Evolutionary conservation across 1,140 invertebrate genomes (phyloP), one percentile per base, ranked within the genome.

Genomic region (Copidosoma floridanum): DNA sequence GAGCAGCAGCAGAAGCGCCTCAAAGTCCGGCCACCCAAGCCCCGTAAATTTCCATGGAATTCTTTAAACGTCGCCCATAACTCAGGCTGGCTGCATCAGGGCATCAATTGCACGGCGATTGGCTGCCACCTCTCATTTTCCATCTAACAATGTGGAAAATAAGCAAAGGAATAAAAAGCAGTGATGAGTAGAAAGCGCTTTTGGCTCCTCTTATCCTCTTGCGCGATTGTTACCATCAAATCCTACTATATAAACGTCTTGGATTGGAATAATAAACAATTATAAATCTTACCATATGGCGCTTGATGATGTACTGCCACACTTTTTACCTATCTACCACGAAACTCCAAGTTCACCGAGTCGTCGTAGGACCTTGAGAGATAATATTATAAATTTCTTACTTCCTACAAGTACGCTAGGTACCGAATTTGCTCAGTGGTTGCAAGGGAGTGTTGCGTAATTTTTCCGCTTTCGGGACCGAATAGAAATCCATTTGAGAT

Each of bases 51-150:
- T 55, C 51, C 59, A 55, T 50, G 52, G 52, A 61, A 61, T 61
- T 61, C 52, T 61, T 61, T 61, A 56, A 56, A 56, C 44, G 59
- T 61, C 59, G 59, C 52, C n/a, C 37, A 61, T 61, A 61, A 61
- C 37, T 61, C 37, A 55, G 38, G 18, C 43, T 0, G 0, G 16
- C 8, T 21, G 50, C 41, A 14, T 38, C 44, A 32, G 44, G 18
- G 59, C 43, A 61, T 61, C 59, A 46, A 61, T 61, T 54, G 59
- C n/a, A n/a, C 32, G 37, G 37, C 59, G 59, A 61, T 61, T 61
- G 59, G 51, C 58, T 48, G n/a, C n/a, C n/a, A n/a, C 11, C 43
- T 61, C 20, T 41, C 29, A 6, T 32, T 32, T 12, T 32, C 29
- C n/a, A n/a, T n/a, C n/a, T n/a, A n/a, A n/a, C n/a, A n/a, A n/a